Evolutionary conservation across 2,888 invertebrate species (phyloP), one percentile per base, ranked within the genome.

Genomic region (Ceriagrion tenellum): DNA sequence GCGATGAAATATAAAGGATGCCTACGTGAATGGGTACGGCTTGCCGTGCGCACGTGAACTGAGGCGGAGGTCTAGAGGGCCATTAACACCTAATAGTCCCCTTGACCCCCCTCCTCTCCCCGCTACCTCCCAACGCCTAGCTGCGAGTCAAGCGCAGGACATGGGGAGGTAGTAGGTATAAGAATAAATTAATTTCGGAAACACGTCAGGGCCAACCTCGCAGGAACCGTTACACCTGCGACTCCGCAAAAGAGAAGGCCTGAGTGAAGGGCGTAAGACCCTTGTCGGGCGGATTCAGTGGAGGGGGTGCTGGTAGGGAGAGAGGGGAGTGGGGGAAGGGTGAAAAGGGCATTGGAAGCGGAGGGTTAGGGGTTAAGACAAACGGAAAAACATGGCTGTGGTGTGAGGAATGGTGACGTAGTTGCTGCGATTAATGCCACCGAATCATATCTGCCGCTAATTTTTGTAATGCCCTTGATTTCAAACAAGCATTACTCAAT

Each of bases 121-220:
- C n/a, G n/a, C n/a, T n/a, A n/a, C 47, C 47, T 8, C 47, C 2
- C 8, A 26, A 2, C 23, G 63, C 69, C n/a, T 4, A 69, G 55
- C 35, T 40, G 47, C 47, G 93, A 93, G 63, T 16, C 47, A 26
- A 20, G 55, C n/a, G 55, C 13, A 55, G 56, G 63, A 16, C 26
- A 69, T 47, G 47, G 69, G 47, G 93, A 81, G 81, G 95, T 90
- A 69, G 47, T 69, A 81, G 91, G 90, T 90, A 56, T 95, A 74
- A 95, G 91, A 89, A 95, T 95, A 95, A 95, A 95, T 95, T 95
- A 95, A 95, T 95, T 95, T 95, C 95, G 95, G 95, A 93, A 74
- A 69, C 95, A 95, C 95, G 95, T 90, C 95, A 95, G 35, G 93
- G 47, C 95, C 95, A 95, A 95, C 90, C 95, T 95, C 95, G 95